Percentiles rank a stretch among this genome's conserved stretches.
These are phyloP conservation scores for Neoseiulus cucumeris DNA, from an alignment of 1,140 invertebrate species.

Conservation along the genomic window DNA sequence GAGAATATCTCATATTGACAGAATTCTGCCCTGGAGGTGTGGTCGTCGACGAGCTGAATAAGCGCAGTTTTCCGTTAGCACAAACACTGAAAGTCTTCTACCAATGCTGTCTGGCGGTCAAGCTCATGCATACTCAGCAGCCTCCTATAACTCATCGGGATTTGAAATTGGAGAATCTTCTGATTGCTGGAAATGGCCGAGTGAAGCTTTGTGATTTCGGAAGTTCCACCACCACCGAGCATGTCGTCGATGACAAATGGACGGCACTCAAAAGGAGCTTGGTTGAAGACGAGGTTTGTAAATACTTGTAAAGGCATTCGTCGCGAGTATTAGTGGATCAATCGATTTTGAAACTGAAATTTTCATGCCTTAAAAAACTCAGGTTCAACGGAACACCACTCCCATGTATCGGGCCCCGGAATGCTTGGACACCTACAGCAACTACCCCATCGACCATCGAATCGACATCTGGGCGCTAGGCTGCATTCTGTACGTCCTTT, in stretches of 20 bases:
- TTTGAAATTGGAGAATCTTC: slow-evolving; percentile 60
- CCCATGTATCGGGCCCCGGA: slow-evolving; percentile 62
- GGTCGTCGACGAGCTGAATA: not conserved
- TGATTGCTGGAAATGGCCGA: slow-evolving; percentile 53
- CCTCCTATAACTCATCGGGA: slow-evolving; percentile 81
- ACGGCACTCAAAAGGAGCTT: slow-evolving; percentile 67
- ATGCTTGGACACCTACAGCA: slow-evolving; percentile 94
- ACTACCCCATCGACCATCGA: slow-evolving; percentile 63
- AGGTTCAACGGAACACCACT: slow-evolving; percentile 40
- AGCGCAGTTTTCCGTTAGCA: slow-evolving; percentile 11
- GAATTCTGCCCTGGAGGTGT: slow-evolving; percentile 33
- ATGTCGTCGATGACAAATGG: slow-evolving; percentile 68
- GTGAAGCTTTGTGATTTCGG: slow-evolving; percentile 98
- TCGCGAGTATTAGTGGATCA: not conserved
- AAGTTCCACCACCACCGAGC: slow-evolving; percentile 66
- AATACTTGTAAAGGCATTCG: slow-evolving; percentile 11
- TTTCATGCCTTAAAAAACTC: not conserved
- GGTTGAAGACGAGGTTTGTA: slow-evolving; percentile 74
- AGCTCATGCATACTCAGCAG: slow-evolving; percentile 74
- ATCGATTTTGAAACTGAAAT: slow-evolving; percentile 12
- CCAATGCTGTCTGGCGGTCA: slow-evolving; percentile 66
- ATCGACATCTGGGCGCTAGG: slow-evolving; percentile 93
- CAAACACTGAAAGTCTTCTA: slow-evolving; percentile 66
- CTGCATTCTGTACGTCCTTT: slow-evolving; percentile 77
- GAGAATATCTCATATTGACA: slow-evolving; percentile 34